A percentile compares a stretch with the other conserved stretches of the same genome.
Evolutionary conservation across 2,888 invertebrate genomes (phyloP).

Genomic region (Neria commutata): DNA sequence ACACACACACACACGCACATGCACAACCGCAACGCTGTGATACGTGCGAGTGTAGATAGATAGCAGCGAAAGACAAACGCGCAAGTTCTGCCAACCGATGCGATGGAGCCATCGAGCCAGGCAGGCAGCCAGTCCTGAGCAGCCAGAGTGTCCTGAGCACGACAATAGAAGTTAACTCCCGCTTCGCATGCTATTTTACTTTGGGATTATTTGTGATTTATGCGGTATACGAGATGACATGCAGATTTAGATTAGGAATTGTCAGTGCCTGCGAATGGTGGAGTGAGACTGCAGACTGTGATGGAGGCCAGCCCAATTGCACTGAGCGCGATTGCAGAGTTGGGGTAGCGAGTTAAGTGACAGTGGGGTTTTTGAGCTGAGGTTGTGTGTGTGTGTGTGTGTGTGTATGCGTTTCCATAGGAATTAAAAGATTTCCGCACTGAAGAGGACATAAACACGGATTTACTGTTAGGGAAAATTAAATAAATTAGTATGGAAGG

Average conservation of each 20-base stretch:
- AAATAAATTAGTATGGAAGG: conserved; percentile 32
- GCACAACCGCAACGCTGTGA: no score
- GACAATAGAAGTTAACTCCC: neutral
- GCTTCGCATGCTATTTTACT: conserved; percentile 43
- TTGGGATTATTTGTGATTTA: conserved; percentile 59
- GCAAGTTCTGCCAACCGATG: no score
- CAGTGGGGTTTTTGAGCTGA: neutral
- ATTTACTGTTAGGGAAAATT: conserved; percentile 55
- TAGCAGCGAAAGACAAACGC: no score
- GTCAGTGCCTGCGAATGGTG: no score
- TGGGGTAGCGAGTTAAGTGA: neutral
- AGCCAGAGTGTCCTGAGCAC: neutral
- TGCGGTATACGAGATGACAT: conserved; percentile 58
- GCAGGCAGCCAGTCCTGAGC: no score
- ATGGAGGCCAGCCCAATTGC: neutral
- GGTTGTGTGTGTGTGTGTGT: neutral
- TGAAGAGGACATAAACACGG: conserved; percentile 41
- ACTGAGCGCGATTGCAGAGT: conserved; percentile 1
- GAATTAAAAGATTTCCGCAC: conserved; percentile 36
- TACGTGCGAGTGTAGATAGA: no score
- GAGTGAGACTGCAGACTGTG: conserved; percentile 11
- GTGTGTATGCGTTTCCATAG: conserved; percentile 23
- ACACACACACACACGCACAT: neutral
- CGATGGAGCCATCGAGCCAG: no score
- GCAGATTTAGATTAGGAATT: conserved; percentile 55